Evolutionary conservation across 35 echinoderm and acorn worm species (phyloP).

Genomic region (Nesometra sesokonis): DNA sequence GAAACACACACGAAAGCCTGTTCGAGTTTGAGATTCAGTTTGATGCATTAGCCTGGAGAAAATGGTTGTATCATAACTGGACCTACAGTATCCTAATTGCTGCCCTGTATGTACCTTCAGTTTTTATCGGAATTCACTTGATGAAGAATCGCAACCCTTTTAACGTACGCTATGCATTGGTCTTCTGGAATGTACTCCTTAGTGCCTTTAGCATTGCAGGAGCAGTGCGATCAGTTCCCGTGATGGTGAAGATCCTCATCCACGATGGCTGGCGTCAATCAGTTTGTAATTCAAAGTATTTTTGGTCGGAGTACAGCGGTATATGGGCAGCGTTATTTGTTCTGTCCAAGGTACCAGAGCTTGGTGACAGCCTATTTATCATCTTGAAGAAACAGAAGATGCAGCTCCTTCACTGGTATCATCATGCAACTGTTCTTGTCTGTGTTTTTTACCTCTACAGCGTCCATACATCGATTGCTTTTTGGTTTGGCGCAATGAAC

Average conservation of each 20-base stretch:
- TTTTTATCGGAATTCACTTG: constrained; percentile 29
- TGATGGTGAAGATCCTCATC: constrained; percentile 11
- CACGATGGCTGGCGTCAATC: constrained; percentile 48
- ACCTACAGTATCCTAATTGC: constrained; percentile 37
- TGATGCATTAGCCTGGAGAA: constrained; percentile 40
- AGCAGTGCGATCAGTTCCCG: constrained; percentile 28
- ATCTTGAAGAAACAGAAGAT: constrained; percentile 89
- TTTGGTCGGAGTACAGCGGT: constrained; percentile 24
- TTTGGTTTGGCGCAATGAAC: constrained; percentile 63
- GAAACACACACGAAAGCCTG: not conserved
- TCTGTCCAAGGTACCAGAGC: constrained; percentile 74
- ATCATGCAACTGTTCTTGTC: constrained; percentile 5
- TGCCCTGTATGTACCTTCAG: constrained; percentile 39
- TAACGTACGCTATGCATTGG: constrained; percentile 41
- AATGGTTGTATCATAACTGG: constrained; percentile 32
- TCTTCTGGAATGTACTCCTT: constrained; percentile 73
- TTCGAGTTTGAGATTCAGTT: constrained; percentile 45
- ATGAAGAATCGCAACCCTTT: constrained; percentile 44
- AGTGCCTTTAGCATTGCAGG: constrained; percentile 61
- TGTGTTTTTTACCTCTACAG: constrained; percentile 21
- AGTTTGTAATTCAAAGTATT: constrained; percentile 65
- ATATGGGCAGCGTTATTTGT: constrained; percentile 72
- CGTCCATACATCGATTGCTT: not conserved
- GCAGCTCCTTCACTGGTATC: constrained; percentile 75
- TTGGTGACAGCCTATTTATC: constrained; percentile 75